Conservation (phyloP, 2,113 vertebrate genomes). For the Melanerpes formicivorus region DNA sequence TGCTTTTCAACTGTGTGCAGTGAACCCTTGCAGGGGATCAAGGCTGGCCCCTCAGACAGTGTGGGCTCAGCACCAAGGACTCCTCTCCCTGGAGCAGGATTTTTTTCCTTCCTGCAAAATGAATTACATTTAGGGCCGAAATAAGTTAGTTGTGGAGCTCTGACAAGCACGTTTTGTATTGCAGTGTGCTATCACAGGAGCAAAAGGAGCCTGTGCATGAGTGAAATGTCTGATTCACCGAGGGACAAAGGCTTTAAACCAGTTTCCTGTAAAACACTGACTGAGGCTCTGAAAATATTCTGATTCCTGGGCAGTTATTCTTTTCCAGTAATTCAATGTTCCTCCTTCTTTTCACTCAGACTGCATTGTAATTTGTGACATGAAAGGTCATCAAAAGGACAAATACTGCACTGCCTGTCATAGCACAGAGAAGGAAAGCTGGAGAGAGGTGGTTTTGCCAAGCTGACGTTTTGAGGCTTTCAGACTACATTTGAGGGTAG, state of each 20-base stretch:
- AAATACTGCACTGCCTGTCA: not conserved
- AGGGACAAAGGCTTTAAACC: not conserved
- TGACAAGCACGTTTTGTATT: not conserved
- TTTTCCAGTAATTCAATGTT: constrained; percentile 3
- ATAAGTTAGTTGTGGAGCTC: not conserved
- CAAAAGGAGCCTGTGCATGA: not conserved
- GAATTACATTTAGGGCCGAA: not conserved
- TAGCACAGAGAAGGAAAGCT: not conserved
- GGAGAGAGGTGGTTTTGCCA: not conserved
- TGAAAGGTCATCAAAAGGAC: not conserved
- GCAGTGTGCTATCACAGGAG: not conserved
- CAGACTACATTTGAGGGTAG: not conserved
- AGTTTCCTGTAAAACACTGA: not conserved
- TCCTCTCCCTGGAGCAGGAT: not conserved
- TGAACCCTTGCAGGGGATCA: not conserved
- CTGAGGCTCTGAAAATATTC: not conserved
- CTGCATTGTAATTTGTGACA: not conserved
- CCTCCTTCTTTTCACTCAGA: not conserved
- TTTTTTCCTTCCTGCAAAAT: not conserved
- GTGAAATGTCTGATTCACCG: not conserved
- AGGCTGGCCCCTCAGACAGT: not conserved
- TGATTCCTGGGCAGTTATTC: not conserved
- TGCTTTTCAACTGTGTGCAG: not conserved
- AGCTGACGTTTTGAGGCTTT: not conserved
- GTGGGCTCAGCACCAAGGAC: not conserved